Conservation (phyloP, 1,140 invertebrate genomes). For the Drosophila kurseongensis region DNA sequence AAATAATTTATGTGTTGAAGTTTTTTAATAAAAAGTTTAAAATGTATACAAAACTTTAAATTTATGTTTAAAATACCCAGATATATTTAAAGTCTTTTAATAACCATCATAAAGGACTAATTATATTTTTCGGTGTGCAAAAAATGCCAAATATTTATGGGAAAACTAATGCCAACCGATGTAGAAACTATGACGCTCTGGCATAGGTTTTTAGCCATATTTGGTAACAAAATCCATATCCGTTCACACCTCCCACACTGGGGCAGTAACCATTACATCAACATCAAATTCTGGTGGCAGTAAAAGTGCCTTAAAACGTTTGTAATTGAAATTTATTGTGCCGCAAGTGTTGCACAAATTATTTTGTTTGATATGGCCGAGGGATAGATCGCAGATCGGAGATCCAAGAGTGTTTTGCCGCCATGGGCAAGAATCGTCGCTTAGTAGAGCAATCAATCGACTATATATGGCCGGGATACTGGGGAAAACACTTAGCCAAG, state of each 20-base stretch:
- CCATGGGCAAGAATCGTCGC: slow-evolving; percentile 37
- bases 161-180: slow-evolving; percentile 3
- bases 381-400: slow-evolving; percentile 7
- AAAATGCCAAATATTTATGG: slow-evolving; percentile 25
- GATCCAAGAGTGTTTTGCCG: slow-evolving; percentile 20
- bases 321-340: slow-evolving; percentile 80
- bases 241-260: slow-evolving; percentile 30
- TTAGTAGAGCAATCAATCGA: slow-evolving; percentile 78
- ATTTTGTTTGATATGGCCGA: slow-evolving; percentile 69
- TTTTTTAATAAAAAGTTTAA: too few relatives aligned
- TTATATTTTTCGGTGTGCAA: slow-evolving; percentile 3
- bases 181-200: neutral
- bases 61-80: neutral
- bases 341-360: slow-evolving; percentile 66
- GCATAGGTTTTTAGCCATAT: slow-evolving; percentile 29
- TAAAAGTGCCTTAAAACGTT: slow-evolving; percentile 75
- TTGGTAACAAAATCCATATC: slow-evolving; percentile 17
- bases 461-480: slow-evolving; percentile 72
- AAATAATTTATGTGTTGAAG: too few relatives aligned
- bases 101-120: neutral
- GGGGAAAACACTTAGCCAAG: slow-evolving; percentile 78
- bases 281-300: slow-evolving; percentile 68
- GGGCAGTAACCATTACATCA: slow-evolving; percentile 28
- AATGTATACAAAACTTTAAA: too few relatives aligned
- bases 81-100: neutral